Evolutionary conservation across 2,797 vertebrate genomes (phyloP).

Genomic region (Cyclura pinguis): DNA sequence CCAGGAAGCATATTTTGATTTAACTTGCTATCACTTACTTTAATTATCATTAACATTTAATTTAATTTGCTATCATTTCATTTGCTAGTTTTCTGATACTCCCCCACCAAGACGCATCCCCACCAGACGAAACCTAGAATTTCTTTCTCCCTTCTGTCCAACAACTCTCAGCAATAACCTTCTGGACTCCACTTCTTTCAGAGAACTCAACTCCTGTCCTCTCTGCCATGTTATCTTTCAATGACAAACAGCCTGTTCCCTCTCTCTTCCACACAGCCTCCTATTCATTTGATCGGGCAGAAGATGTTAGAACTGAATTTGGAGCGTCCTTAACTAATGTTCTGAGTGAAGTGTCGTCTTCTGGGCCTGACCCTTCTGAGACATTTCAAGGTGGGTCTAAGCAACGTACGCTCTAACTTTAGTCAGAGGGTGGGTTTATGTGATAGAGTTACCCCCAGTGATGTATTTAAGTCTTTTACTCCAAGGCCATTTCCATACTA

Average conservation of each 20-base stretch:
- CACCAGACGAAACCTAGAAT: not conserved
- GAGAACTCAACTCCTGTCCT: not conserved
- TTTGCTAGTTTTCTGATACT: conserved; percentile 59
- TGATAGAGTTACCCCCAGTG: not conserved
- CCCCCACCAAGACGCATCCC: conserved; percentile 65
- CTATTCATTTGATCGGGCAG: conserved; percentile 74
- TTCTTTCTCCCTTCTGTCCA: not conserved
- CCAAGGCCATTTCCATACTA: too few relatives aligned
- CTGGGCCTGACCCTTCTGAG: not conserved
- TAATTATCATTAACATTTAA: too few relatives aligned
- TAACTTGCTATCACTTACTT: too few relatives aligned
- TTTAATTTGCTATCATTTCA: too few relatives aligned
- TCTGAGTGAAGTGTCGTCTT: conserved; percentile 46
- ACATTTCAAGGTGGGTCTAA: not conserved
- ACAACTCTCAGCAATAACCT: too few relatives aligned
- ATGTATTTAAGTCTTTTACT: too few relatives aligned
- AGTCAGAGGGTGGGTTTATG: not conserved
- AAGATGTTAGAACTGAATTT: conserved; percentile 72
- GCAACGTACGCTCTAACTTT: too few relatives aligned
- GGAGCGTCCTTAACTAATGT: conserved; percentile 69
- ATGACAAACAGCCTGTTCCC: not conserved
- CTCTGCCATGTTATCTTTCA: not conserved
- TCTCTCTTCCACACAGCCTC: conserved; percentile 48
- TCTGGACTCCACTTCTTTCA: not conserved
- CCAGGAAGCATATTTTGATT: not conserved